Conservation (phyloP, 1,140 invertebrate species). For the Riptortus pedestris region DNA sequence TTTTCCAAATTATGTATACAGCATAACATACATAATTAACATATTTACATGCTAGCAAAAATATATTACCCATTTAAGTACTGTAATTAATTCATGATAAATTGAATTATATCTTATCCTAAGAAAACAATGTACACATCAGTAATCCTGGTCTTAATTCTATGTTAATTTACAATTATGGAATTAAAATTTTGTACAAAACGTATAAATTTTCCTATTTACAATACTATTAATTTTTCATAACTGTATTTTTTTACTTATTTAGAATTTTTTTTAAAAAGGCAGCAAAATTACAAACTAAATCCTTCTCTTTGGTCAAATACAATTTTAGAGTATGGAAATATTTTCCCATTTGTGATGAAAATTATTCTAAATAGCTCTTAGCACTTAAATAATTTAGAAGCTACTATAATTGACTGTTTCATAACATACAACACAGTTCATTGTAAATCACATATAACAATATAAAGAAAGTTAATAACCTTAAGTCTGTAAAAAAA, state of each 20-base stretch:
- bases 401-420: not conserved
- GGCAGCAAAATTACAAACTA: not conserved
- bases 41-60: conserved; percentile 1
- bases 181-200: conserved; percentile 9
- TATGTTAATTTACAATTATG: not conserved
- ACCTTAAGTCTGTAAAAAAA: not conserved
- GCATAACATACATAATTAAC: no score
- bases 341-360: no score
- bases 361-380: not conserved
- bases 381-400: not conserved
- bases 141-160: not conserved
- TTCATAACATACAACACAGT: not conserved
- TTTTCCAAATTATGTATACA: no score
- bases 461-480: not conserved
- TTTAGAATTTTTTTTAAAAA: not conserved
- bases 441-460: not conserved
- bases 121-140: not conserved
- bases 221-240: no score
- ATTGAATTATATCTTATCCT: not conserved
- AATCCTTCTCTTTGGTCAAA: not conserved
- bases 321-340: no score
- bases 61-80: conserved; percentile 1
- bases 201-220: conserved; percentile 2
- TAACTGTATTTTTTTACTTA: not conserved
- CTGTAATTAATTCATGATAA: not conserved